phyloP scores from a whole-genome alignment of 1,140 invertebrate genomes.

The Lordiphosa collinella region DNA sequence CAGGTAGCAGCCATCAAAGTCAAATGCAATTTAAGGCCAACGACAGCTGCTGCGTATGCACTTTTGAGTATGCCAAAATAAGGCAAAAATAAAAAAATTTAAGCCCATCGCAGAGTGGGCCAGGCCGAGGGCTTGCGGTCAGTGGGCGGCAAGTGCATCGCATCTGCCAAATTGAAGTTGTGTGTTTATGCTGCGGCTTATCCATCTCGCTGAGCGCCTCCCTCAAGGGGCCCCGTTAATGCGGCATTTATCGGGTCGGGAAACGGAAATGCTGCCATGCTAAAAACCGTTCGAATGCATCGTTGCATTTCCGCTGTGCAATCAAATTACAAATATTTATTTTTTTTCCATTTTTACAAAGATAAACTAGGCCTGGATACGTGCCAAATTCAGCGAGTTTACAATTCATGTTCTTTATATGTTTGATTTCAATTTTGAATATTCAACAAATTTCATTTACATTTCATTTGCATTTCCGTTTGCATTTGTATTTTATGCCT shows the following conservation, averaged over 20 bases:
- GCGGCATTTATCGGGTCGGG: slow-evolving; percentile 13
- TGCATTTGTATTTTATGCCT: not conserved
- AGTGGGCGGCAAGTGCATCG: no score
- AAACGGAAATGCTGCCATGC: slow-evolving; percentile 29
- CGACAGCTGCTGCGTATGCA: slow-evolving; percentile 14
- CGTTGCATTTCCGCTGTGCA: slow-evolving; percentile 38
- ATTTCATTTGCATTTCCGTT: slow-evolving; percentile 15
- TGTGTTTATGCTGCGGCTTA: not conserved
- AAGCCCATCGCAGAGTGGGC: no score
- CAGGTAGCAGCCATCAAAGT: slow-evolving; percentile 19
- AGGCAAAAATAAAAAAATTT: no score
- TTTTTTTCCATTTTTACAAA: slow-evolving; percentile 6
- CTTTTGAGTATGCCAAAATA: slow-evolving; percentile 8
- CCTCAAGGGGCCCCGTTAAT: not conserved
- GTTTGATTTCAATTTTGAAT: slow-evolving; percentile 21
- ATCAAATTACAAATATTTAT: slow-evolving; percentile 41
- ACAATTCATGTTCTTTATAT: not conserved
- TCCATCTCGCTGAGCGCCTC: not conserved
- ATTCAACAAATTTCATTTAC: not conserved
- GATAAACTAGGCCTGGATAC: slow-evolving; percentile 8
- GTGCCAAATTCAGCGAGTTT: slow-evolving; percentile 6
- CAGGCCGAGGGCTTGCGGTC: not conserved
- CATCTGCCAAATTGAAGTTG: not conserved
- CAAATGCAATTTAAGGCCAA: slow-evolving; percentile 32
- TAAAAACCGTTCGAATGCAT: slow-evolving; percentile 31